Percentiles rank a stretch among this genome's conserved stretches.
phyloP scores from a whole-genome alignment of 2,113 vertebrate genomes.

The Pithys albifrons region DNA sequence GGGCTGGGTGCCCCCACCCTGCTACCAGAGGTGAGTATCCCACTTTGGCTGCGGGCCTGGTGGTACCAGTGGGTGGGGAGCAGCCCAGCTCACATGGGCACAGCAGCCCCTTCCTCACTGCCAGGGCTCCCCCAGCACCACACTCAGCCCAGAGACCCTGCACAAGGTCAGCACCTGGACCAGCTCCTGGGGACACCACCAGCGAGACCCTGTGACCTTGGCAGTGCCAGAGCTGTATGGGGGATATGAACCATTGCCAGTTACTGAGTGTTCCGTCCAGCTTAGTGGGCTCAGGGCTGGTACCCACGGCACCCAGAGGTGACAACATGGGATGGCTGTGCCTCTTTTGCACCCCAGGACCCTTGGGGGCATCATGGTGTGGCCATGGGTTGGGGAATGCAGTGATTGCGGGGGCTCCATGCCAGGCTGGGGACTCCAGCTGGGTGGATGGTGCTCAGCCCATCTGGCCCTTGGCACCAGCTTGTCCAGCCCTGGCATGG shows the following conservation, averaged over 20 bases:
- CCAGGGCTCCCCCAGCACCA: fast-evolving
- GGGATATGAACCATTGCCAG: fast-evolving
- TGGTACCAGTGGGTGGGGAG: not conserved
- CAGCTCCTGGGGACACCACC: fast-evolving
- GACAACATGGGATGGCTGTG: fast-evolving
- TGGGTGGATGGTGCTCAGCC: not conserved
- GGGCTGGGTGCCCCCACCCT: not conserved
- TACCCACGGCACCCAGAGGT: fast-evolving
- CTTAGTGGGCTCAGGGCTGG: not conserved
- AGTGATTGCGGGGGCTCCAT: fast-evolving
- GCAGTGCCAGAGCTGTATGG: fast-evolving
- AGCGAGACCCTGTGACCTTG: not conserved
- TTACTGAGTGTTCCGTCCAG: not conserved
- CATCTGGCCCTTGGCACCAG: not conserved
- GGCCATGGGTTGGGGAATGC: not conserved
- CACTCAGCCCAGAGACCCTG: fast-evolving
- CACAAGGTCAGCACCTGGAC: not conserved
- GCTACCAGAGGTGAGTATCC: not conserved
- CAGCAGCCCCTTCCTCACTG: fast-evolving
- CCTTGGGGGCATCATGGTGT: fast-evolving
- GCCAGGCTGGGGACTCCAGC: not conserved
- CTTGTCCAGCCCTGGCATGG: fast-evolving
- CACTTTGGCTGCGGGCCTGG: not conserved
- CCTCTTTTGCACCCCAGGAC: fast-evolving
- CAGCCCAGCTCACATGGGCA: fast-evolving